Evolutionary conservation across 2,797 vertebrate genomes (phyloP), one percentile per base, ranked within the genome.

Genomic region (Morus bassanus): DNA sequence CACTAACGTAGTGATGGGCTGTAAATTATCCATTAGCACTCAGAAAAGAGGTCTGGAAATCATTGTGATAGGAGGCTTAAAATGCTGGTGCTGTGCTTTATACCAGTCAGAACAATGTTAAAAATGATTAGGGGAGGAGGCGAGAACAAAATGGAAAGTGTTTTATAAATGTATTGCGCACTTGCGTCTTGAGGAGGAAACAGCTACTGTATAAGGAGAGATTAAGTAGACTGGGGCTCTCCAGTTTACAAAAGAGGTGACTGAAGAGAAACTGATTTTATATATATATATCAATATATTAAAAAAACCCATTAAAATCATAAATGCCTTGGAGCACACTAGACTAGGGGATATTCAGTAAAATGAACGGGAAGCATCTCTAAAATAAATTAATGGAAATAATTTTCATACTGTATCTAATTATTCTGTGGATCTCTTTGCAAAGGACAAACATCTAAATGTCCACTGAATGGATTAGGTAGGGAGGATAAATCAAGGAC

Each of bases 1-100:
- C 87, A 56, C 67, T 77, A 69, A 63, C 23, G 18, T 25, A 50
- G 63, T 7, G 51, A 93, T 91, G 60, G 77, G 33, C 70, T 89
- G 43, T 94, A 95, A 96, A 91, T 97, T 93, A 91, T 82, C 91
- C 92, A 83, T 94, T 92, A 95, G 77, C 31, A 31, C 74, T 94
- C 51, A 53, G 81, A 86, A 78, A 92, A 89, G 67, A 76, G 48
- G 13, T 87, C 46, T 83, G 61, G 77, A 87, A 95, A 67, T 88
- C 31, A 27, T 17, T 94, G 77, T 45, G 64, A 76, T 95, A 87
- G 74, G 35, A 91, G 41, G 17, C 76, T 91, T 77, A 60, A 91
- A 90, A 69, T 72, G 17, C 64, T 70, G 31, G 23, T 90, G n/a
- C 64, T 41, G 35, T 88, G 73, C 57, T 75, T 85, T 63, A 63